Percentiles rank a stretch among this genome's conserved stretches.
Conservation (phyloP, 92 coral and sea anemone genomes). For the Galaxea fascicularis region DNA sequence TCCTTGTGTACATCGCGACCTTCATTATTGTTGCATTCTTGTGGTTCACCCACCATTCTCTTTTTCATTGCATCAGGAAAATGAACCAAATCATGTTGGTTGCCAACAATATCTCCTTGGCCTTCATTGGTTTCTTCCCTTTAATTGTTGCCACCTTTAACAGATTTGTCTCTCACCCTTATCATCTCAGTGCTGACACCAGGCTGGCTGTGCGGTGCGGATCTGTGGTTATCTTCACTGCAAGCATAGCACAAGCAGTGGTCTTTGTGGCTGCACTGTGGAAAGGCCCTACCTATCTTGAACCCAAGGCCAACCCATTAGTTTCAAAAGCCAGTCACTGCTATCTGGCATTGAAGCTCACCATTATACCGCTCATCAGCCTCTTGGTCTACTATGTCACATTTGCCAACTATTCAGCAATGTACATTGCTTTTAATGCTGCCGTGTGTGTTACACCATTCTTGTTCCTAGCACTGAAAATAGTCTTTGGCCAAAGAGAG, state of each 20-base stretch:
- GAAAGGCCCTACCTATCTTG: slow-evolving; percentile 62
- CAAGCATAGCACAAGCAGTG: slow-evolving; percentile 73
- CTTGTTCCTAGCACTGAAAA: slow-evolving; percentile 69
- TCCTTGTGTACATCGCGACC: slow-evolving; percentile 85
- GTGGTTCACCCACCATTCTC: slow-evolving; percentile 97
- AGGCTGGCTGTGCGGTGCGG: slow-evolving; percentile 72
- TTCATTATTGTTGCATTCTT: slow-evolving; percentile 84
- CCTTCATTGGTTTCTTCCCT: slow-evolving; percentile 80
- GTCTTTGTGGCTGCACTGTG: slow-evolving; percentile 72
- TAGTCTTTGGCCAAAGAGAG: slow-evolving; percentile 74
- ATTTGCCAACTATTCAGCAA: slow-evolving; percentile 46
- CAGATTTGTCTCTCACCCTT: slow-evolving; percentile 57
- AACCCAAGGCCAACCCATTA: slow-evolving; percentile 60
- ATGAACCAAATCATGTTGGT: slow-evolving; percentile 94
- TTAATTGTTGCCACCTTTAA: slow-evolving; percentile 70
- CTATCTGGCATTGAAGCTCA: slow-evolving; percentile 72
- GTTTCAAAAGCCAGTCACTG: slow-evolving; percentile 66
- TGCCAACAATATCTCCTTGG: slow-evolving; percentile 76
- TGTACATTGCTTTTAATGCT: slow-evolving; percentile 51
- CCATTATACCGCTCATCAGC: slow-evolving; percentile 66
- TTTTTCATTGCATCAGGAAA: slow-evolving; percentile 90
- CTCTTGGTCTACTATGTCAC: slow-evolving; percentile 53
- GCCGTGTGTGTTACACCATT: slow-evolving; percentile 68
- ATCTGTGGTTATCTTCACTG: slow-evolving; percentile 59
- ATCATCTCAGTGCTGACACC: slow-evolving; percentile 30